These are phyloP conservation scores for Meloidogyne exigua DNA, from an alignment of 1,140 invertebrate species.

Conservation along the genomic window DNA sequence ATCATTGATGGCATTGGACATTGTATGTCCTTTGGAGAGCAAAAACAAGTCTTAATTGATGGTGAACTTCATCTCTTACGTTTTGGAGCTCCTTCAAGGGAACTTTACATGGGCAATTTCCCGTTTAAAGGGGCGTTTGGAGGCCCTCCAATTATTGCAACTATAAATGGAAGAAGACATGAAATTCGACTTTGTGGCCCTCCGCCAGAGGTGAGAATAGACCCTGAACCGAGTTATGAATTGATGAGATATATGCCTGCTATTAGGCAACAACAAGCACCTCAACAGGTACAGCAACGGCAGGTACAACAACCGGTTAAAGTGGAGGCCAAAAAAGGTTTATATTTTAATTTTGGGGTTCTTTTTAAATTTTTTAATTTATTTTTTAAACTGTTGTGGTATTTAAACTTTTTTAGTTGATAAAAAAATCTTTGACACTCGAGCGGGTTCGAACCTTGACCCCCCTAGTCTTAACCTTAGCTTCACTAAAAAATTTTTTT, in stretches of 20 bases:
- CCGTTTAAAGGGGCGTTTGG: conserved; percentile 86
- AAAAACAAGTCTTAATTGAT: conserved; percentile 65
- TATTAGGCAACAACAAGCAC: conserved; percentile 29
- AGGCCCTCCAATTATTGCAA: conserved; percentile 79
- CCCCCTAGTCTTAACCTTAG: neutral
- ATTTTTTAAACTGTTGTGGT: neutral
- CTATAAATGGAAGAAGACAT: conserved; percentile 77
- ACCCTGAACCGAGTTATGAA: conserved; percentile 63
- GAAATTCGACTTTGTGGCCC: conserved; percentile 79
- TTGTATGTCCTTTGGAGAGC: conserved; percentile 55
- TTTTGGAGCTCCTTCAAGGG: conserved; percentile 85
- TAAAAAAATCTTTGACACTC: neutral
- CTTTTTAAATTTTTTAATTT: neutral
- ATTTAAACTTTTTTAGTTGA: too few species aligned
- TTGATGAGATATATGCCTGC: conserved; percentile 51
- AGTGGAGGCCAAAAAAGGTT: conserved; percentile 1
- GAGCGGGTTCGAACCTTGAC: neutral
- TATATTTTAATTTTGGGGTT: neutral
- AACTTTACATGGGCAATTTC: conserved; percentile 83
- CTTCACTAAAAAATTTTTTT: neutral
- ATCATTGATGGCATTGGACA: conserved; percentile 51
- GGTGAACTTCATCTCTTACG: conserved; percentile 71
- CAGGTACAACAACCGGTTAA: neutral
- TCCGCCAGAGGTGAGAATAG: conserved; percentile 72
- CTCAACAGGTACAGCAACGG: neutral